Evolutionary conservation across 2,888 invertebrate genomes (phyloP).

Genomic region (Nycteola revayana): DNA sequence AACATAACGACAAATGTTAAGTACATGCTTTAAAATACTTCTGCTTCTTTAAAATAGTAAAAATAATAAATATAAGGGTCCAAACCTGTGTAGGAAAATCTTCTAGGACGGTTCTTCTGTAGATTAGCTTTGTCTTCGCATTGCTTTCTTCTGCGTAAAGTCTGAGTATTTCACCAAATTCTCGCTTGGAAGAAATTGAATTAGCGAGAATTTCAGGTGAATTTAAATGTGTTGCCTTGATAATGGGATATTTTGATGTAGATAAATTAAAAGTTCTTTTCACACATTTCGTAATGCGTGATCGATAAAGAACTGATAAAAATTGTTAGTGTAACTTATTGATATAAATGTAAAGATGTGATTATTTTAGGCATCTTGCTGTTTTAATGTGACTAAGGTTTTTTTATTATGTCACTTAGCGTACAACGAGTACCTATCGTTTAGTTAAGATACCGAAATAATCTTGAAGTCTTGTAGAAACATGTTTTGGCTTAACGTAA

Average conservation of each 20-base stretch:
- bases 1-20: not conserved
- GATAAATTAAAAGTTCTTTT: not conserved
- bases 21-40: not conserved
- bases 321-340: no score
- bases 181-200: conserved; percentile 7
- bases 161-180: conserved; percentile 6
- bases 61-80: conserved; percentile 34
- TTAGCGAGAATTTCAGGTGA: conserved; percentile 10
- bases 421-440: no score
- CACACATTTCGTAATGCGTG: no score
- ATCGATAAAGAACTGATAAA: no score
- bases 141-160: conserved; percentile 5
- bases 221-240: conserved; percentile 1
- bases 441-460: no score
- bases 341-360: no score
- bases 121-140: not conserved
- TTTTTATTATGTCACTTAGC: no score
- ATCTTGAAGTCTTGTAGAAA: no score
- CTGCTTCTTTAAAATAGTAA: conserved; percentile 14
- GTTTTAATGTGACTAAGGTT: no score
- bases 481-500: no score
- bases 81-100: conserved; percentile 43
- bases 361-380: no score
- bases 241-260: not conserved
- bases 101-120: no score